Percentiles rank a stretch among this genome's conserved stretches.
Evolutionary conservation across 2,797 vertebrate genomes (phyloP).

Genomic region (Fratercula arctica): DNA sequence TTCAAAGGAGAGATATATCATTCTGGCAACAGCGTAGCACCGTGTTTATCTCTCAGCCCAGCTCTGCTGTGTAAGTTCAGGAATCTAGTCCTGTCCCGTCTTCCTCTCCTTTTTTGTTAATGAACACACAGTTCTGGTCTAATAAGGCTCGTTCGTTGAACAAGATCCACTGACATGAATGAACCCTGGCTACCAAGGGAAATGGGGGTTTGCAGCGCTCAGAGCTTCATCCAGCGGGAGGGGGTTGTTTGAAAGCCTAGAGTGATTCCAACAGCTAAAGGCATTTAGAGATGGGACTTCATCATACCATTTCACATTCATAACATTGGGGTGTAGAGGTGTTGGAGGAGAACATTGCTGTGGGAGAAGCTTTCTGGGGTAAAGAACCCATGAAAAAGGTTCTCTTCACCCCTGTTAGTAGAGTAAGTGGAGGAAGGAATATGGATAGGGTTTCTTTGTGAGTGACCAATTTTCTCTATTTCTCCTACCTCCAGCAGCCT

Average conservation of each 20-base stretch:
- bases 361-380: not conserved
- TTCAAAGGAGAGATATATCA: conserved; percentile 46
- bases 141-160: not conserved
- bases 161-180: not conserved
- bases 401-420: not conserved
- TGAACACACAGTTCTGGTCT: not conserved
- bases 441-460: not conserved
- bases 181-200: not conserved
- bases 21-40: not conserved
- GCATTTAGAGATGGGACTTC: not conserved
- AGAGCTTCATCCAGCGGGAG: not conserved
- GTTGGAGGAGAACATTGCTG: not conserved
- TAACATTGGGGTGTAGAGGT: accelerated
- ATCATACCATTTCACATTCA: not conserved
- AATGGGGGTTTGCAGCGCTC: not conserved
- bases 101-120: conserved; percentile 14
- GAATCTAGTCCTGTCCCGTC: not conserved
- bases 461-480: not conserved
- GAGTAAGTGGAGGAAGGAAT: not conserved
- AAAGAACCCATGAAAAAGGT: not conserved
- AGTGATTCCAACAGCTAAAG: not conserved
- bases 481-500: not conserved
- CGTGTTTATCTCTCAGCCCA: conserved; percentile 29
- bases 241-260: not conserved
- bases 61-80: not conserved